Conservation (phyloP, 2,797 vertebrate genomes). For the Gymnothorax javanicus region DNA sequence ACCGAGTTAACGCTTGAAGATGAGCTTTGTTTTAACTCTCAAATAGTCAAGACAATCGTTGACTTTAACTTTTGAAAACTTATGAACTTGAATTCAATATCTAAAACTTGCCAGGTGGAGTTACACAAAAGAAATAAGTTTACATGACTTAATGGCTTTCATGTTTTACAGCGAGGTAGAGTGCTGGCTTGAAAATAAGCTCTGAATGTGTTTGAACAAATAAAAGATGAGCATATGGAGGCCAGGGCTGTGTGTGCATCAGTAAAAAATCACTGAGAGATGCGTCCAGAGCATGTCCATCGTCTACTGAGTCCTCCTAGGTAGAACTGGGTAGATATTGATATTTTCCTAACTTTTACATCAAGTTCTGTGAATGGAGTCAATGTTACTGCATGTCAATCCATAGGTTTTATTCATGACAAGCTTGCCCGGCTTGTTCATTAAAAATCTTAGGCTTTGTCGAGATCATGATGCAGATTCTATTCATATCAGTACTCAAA, state of each 20-base stretch:
- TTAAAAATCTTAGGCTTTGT: background rate
- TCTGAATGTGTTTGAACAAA: background rate
- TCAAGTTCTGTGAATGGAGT: background rate
- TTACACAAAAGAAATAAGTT: too few species aligned
- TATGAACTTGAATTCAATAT: too few species aligned
- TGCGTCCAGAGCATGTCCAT: background rate
- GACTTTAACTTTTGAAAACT: too few species aligned
- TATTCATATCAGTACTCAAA: background rate
- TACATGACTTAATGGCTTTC: too few species aligned
- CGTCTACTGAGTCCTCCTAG: background rate
- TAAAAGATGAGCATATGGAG: background rate
- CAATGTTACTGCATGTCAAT: background rate
- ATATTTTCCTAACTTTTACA: background rate
- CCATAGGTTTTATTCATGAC: background rate
- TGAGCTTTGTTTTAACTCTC: too few species aligned
- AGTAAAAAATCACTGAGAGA: background rate
- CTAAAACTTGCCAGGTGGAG: too few species aligned
- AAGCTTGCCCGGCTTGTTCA: background rate
- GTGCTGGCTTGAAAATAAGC: background rate
- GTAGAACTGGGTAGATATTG: background rate
- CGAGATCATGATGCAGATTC: background rate
- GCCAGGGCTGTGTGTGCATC: background rate
- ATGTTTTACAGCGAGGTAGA: background rate
- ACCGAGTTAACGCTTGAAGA: too few species aligned
- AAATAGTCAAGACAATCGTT: too few species aligned